Percentiles rank a stretch among this genome's conserved stretches.
Conservation (phyloP, 2,113 vertebrate genomes). For the Halcyon senegalensis region DNA sequence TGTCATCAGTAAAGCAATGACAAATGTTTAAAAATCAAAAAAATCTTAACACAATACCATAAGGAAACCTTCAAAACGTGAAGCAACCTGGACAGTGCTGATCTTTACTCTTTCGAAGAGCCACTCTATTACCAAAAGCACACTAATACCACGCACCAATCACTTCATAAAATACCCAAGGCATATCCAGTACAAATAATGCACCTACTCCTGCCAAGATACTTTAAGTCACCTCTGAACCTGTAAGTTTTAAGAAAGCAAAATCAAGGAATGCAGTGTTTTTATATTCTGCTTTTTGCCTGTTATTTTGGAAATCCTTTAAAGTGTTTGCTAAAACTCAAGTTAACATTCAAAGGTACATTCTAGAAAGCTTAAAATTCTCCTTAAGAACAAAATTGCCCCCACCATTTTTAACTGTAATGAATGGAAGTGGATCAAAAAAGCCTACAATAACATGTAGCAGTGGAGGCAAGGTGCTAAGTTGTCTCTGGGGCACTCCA, state of each 20-base stretch:
- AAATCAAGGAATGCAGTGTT: neutral
- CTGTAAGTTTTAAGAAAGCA: neutral
- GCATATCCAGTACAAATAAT: neutral
- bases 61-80: neutral
- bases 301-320: neutral
- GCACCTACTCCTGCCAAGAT: no score
- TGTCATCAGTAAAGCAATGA: neutral
- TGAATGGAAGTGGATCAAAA: neutral
- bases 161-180: no score
- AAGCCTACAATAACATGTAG: neutral
- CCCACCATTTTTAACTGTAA: neutral
- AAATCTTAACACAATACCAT: neutral
- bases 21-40: neutral
- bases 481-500: neutral
- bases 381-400: neutral
- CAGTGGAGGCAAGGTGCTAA: neutral
- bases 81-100: neutral
- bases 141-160: no score
- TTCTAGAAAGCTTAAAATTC: neutral
- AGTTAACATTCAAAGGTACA: neutral
- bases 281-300: neutral
- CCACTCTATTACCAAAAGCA: neutral
- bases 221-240: neutral
- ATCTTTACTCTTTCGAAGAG: neutral
- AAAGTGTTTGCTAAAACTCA: neutral